Percentiles rank a stretch among this genome's conserved stretches.
phyloP scores from a whole-genome alignment of 2,113 vertebrate genomes.

The Dascyllus trimaculatus region DNA sequence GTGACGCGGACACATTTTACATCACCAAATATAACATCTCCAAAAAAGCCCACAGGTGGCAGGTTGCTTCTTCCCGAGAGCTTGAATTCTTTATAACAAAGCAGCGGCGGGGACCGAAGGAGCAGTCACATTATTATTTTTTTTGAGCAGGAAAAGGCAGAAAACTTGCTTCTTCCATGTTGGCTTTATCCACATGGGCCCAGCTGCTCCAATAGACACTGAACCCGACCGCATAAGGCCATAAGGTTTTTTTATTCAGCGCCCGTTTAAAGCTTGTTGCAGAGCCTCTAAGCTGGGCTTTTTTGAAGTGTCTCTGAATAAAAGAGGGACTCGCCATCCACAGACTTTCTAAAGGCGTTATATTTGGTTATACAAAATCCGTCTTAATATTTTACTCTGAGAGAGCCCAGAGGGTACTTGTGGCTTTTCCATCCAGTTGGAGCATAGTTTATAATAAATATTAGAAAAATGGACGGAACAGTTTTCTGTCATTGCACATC shows the following conservation, averaged over 20 bases:
- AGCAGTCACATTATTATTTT: slow-evolving; percentile 18
- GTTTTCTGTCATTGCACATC: background rate
- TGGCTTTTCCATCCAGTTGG: background rate
- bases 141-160: slow-evolving; percentile 10
- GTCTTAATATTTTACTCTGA: slow-evolving; percentile 8
- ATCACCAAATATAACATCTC: slow-evolving; percentile 74
- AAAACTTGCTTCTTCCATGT: slow-evolving; percentile 18
- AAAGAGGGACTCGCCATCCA: slow-evolving; percentile 31
- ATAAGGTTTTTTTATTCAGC: slow-evolving; percentile 12
- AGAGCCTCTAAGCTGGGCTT: slow-evolving; percentile 43
- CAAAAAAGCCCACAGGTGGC: slow-evolving; percentile 63
- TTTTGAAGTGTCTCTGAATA: slow-evolving; percentile 36
- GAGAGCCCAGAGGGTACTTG: background rate
- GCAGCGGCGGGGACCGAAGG: slow-evolving; percentile 5
- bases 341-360: slow-evolving; percentile 38
- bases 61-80: slow-evolving; percentile 41
- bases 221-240: slow-evolving; percentile 12
- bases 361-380: slow-evolving; percentile 39
- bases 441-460: background rate
- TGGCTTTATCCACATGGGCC: slow-evolving; percentile 10
- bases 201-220: background rate
- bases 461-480: background rate
- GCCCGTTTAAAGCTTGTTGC: slow-evolving; percentile 42
- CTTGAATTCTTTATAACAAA: slow-evolving; percentile 62
- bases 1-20: slow-evolving; percentile 72